phyloP scores from a whole-genome alignment of 2,888 invertebrate species.

The Tubulanus polymorphus region DNA sequence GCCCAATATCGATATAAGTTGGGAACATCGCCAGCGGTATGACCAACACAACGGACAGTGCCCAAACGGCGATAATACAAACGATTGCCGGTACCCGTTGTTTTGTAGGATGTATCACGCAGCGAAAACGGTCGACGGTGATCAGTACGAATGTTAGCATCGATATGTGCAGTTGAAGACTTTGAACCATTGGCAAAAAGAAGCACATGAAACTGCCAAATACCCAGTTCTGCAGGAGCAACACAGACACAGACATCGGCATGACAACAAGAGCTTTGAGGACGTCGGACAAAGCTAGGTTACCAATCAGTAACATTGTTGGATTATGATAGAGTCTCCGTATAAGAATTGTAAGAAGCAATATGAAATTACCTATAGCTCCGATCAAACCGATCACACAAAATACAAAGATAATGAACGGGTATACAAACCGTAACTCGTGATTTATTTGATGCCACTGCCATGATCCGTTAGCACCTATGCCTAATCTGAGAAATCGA shows the following conservation, averaged over 20 bases:
- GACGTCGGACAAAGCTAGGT: constrained; percentile 65
- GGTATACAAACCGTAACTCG: constrained; percentile 58
- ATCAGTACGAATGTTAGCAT: constrained; percentile 68
- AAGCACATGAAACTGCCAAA: constrained; percentile 70
- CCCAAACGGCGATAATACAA: constrained; percentile 67
- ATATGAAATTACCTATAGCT: constrained; percentile 60
- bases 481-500: too few relatives aligned
- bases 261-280: constrained; percentile 66
- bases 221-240: constrained; percentile 70
- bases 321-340: constrained; percentile 62
- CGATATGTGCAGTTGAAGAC: constrained; percentile 67
- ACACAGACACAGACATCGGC: constrained; percentile 66
- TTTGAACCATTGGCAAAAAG: constrained; percentile 71
- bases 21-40: constrained; percentile 71
- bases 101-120: constrained; percentile 64
- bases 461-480: too few relatives aligned
- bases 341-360: constrained; percentile 55
- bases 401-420: constrained; percentile 64
- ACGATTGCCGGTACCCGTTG: constrained; percentile 64
- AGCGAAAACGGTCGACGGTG: constrained; percentile 66
- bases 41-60: constrained; percentile 67
- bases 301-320: constrained; percentile 65
- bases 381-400: constrained; percentile 58
- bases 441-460: constrained; percentile 62
- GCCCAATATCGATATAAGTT: constrained; percentile 66